Conservation (phyloP, 2,888 invertebrate species). For the Seladonia tumulorum region DNA sequence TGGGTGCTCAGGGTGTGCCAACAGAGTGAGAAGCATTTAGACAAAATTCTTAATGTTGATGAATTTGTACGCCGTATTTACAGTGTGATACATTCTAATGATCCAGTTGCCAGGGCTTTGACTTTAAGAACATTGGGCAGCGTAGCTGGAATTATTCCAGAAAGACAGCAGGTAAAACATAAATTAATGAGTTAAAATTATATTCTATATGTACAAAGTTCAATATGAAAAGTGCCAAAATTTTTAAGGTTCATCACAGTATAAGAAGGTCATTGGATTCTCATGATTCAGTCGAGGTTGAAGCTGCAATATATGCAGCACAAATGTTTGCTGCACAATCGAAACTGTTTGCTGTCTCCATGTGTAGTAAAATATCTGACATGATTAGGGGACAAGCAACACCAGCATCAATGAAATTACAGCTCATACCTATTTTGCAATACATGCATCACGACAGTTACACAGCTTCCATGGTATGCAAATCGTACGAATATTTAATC, state of each 20-base stretch:
- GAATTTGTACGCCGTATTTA: slow-evolving; percentile 96
- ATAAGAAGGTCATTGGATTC: slow-evolving; percentile 96
- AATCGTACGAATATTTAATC: not conserved
- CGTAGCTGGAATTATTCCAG: slow-evolving; percentile 96
- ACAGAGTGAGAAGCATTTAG: slow-evolving; percentile 97
- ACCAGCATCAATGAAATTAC: slow-evolving; percentile 95
- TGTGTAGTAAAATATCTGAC: slow-evolving; percentile 97
- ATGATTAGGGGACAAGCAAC: slow-evolving; percentile 98
- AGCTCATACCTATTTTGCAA: slow-evolving; percentile 95
- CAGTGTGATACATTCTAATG: slow-evolving; percentile 98
- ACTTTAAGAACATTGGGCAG: slow-evolving; percentile 96
- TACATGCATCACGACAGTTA: slow-evolving; percentile 96
- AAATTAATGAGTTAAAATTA: slow-evolving; percentile 4
- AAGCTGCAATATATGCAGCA: slow-evolving; percentile 98
- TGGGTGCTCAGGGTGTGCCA: slow-evolving; percentile 97
- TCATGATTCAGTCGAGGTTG: slow-evolving; percentile 97
- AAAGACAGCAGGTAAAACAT: slow-evolving; percentile 89
- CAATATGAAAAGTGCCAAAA: slow-evolving; percentile 45
- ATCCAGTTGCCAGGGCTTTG: slow-evolving; percentile 96
- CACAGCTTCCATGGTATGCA: slow-evolving; percentile 89
- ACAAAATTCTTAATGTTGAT: slow-evolving; percentile 97
- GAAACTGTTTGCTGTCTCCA: slow-evolving; percentile 96
- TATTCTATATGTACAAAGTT: not conserved
- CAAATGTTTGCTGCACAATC: slow-evolving; percentile 97
- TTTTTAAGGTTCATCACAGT: slow-evolving; percentile 94